Base-by-base conservation (phyloP, 92 coral and sea anemone species). In the Muricea muricata region DNA sequence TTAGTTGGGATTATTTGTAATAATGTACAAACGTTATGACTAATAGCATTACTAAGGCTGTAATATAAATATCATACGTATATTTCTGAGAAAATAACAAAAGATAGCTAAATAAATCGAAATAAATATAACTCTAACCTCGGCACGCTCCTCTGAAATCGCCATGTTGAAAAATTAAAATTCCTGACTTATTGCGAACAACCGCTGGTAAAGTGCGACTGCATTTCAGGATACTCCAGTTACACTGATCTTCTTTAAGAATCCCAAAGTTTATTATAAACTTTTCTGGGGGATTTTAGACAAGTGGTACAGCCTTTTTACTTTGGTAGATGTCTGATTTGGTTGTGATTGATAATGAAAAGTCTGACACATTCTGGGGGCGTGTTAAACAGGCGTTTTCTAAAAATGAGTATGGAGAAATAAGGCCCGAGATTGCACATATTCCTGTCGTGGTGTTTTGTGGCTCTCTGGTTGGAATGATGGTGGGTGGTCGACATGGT, bases 401-500 rank as follows among this genome's bases (percentile, higher is more conserved):
- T 24, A 78, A 58, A 78, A 63, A 56, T 35, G 83, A 78, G 46
- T 26, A 56, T 37, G 83, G 83, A 1, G 83, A 78, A 34, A 78
- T 78, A 12, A 39, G 71, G 15, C 83, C 83, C 56, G 83, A 78
- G 41, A 63, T 78, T 31, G 71, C 71, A 8, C 93, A 92, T 73
- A 93, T 96, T 31, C 97, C 97, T 32, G 87, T 91, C 4, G 93
- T 96, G 1, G 88, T 97, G 13, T 86, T 85, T 40, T 76, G 90
- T 11, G 90, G 98, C 11, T 92, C 99, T 9, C 82, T 91, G 60
- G 81, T 97, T 79, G 99, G 98, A 6, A 92, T 97, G 55, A 80
- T 97, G 41, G 80, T 97, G 78, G 99, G 99, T 73, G 99, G 99
- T 32, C 93, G 93, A 84, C 86, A 91, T 89, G 99, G 99, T 32